phyloP scores from a whole-genome alignment of 2,888 invertebrate species.

The Melanostoma scalare region DNA sequence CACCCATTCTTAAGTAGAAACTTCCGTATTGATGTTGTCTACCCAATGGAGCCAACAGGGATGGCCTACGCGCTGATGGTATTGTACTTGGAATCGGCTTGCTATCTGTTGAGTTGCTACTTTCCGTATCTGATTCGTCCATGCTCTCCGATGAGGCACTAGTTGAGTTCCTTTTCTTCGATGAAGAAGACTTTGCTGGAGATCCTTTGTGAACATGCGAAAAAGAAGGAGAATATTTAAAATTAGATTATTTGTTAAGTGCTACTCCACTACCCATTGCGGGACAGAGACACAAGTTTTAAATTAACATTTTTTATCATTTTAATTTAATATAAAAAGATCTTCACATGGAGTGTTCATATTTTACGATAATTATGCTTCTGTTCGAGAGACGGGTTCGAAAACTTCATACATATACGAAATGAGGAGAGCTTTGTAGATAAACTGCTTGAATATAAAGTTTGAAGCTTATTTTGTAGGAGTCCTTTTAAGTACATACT shows the following conservation, averaged over 20 bases:
- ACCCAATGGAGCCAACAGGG: slow-evolving; percentile 82
- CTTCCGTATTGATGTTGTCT: slow-evolving; percentile 92
- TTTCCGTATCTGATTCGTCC: slow-evolving; percentile 83
- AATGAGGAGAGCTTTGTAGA: too few species aligned
- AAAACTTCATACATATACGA: too few species aligned
- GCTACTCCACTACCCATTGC: slow-evolving; percentile 11
- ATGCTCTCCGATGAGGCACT: slow-evolving; percentile 84
- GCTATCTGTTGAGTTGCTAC: slow-evolving; percentile 79
- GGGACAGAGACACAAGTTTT: background rate
- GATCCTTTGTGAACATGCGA: slow-evolving; percentile 75
- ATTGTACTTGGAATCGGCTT: slow-evolving; percentile 82
- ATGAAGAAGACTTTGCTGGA: slow-evolving; percentile 78
- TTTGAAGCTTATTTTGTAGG: too few species aligned
- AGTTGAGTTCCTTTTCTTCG: slow-evolving; percentile 77
- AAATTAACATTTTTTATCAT: too few species aligned
- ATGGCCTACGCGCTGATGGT: slow-evolving; percentile 83
- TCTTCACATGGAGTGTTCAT: too few species aligned
- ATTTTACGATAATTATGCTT: too few species aligned
- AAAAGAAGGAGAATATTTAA: slow-evolving; percentile 1
- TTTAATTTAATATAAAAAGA: too few species aligned
- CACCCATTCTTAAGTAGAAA: slow-evolving; percentile 96
- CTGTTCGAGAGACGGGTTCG: too few species aligned
- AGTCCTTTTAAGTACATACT: too few species aligned
- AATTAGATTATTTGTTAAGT: slow-evolving; percentile 63
- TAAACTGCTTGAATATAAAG: too few species aligned